Base-by-base conservation (phyloP, 1,140 invertebrate genomes). In the Danaus plexippus region DNA sequence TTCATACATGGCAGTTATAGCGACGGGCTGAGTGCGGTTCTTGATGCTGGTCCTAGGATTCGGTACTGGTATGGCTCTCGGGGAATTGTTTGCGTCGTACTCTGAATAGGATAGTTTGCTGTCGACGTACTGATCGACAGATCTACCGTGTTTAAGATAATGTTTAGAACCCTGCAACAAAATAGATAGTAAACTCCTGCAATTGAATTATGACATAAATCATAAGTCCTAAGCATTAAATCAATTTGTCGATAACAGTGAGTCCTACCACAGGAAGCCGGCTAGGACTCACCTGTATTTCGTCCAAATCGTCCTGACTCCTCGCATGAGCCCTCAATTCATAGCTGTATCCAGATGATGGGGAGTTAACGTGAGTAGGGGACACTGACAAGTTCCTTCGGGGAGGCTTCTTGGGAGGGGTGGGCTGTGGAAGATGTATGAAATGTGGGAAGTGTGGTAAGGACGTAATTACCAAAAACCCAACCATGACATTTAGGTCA, bases 361-460 rank as follows among this genome's bases (percentile, higher is more conserved):
- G 85, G 47, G 85, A 87, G 67, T 87, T 80, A 55, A 85, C 81
- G 69, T 88, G 87, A 4, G 93, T 94, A 11, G 95, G 95, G 1
- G 94, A 96, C 15, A 95, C 92, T 13, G 94, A 94, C 11, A 96
- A 87, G 75, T 95, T 95, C 52, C 95, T 89, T 46, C 95, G 88
- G 0, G 95, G 95, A 52, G 95, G 95, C 80, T 96, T 96, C 84
- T 95, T 95, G 4, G 95, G 94, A 40, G 94, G 94, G 41, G 93
- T 94, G 45, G 93, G 92, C 90, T 95, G 89, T n/a, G 54, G 57
- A 66, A 63, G 55, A 49, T 18, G 47, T 18, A 42, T 55, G 46
- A 55, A 48, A 15, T 22, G 15, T 48, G 13, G 47, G 47, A 22
- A 13, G 11, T 47, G 6, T 10, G 12, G 13, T 18, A 15, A 47